A percentile compares a stretch with the other conserved stretches of the same genome.
phyloP scores from a whole-genome alignment of 1,140 invertebrate species.

The Leguminivora glycinivorella region DNA sequence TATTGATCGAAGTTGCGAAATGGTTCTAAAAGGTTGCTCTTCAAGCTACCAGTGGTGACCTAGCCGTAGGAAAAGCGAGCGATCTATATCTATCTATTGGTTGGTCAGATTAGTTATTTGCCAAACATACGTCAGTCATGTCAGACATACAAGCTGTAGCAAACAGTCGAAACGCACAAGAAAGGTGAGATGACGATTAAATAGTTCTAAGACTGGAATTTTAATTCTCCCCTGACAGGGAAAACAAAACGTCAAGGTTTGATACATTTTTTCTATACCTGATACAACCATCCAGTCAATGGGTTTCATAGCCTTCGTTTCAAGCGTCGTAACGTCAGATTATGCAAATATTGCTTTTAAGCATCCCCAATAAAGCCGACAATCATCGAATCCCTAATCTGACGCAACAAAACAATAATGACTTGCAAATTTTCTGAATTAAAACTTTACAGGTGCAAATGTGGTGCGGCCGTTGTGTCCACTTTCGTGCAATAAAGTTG shows the following conservation, averaged over 20 bases:
- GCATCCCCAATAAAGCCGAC: background rate
- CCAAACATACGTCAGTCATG: too few species aligned
- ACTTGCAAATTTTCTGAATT: conserved; percentile 24
- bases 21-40: background rate
- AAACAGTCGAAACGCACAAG: too few species aligned
- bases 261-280: background rate
- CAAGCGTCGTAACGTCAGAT: background rate
- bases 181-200: too few species aligned
- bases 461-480: conserved; percentile 23
- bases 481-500: conserved; percentile 48
- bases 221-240: too few species aligned
- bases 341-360: background rate
- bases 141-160: too few species aligned
- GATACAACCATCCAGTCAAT: background rate
- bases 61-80: too few species aligned
- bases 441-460: conserved; percentile 26
- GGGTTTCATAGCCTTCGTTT: background rate
- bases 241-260: background rate
- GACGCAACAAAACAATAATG: conserved; percentile 18
- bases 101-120: too few species aligned
- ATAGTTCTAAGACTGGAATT: too few species aligned
- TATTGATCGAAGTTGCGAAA: background rate
- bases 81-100: too few species aligned
- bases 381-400: conserved; percentile 3
- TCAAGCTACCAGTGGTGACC: too few species aligned